These are phyloP conservation scores for Bathynomus jamesi DNA, from an alignment of 1,140 invertebrate genomes.

Conservation along the genomic window DNA sequence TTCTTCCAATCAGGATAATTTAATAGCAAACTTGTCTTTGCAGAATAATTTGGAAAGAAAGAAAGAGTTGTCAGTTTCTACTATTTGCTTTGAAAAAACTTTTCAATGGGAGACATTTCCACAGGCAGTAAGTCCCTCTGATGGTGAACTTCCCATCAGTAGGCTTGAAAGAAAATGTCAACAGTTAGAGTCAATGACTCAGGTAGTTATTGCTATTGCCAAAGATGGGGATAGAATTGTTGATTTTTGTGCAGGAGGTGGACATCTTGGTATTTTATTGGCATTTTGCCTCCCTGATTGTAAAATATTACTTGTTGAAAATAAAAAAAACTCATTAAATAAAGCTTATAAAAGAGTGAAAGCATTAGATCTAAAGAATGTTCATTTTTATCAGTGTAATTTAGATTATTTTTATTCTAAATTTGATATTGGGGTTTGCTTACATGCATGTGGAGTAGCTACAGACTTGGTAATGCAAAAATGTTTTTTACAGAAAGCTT, in stretches of 20 bases:
- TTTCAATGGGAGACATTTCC: constrained; percentile 57
- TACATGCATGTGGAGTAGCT: constrained; percentile 91
- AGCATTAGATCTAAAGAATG: constrained; percentile 62
- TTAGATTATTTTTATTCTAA: constrained; percentile 48
- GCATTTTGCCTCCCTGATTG: constrained; percentile 64
- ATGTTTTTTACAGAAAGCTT: constrained; percentile 63
- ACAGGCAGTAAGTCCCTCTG: constrained; percentile 60
- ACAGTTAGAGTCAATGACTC: constrained; percentile 80
- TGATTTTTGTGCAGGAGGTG: constrained; percentile 90
- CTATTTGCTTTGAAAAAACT: not conserved
- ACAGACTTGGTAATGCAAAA: constrained; percentile 85
- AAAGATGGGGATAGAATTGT: constrained; percentile 59
- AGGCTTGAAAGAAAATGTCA: constrained; percentile 71
- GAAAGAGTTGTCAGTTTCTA: too few species aligned
- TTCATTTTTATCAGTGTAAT: constrained; percentile 76
- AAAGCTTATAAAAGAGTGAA: constrained; percentile 63
- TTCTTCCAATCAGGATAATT: too few species aligned
- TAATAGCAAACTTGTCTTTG: too few species aligned
- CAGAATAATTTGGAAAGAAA: too few species aligned
- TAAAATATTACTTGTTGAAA: constrained; percentile 67
- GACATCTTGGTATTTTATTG: constrained; percentile 80
- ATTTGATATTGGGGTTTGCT: constrained; percentile 70
- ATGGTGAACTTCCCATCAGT: constrained; percentile 65
- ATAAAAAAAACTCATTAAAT: constrained; percentile 77
- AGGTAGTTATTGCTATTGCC: constrained; percentile 51